Evolutionary conservation across 2,888 invertebrate species (phyloP), one percentile per base, ranked within the genome.

Genomic region (Stegophylla sp.): DNA sequence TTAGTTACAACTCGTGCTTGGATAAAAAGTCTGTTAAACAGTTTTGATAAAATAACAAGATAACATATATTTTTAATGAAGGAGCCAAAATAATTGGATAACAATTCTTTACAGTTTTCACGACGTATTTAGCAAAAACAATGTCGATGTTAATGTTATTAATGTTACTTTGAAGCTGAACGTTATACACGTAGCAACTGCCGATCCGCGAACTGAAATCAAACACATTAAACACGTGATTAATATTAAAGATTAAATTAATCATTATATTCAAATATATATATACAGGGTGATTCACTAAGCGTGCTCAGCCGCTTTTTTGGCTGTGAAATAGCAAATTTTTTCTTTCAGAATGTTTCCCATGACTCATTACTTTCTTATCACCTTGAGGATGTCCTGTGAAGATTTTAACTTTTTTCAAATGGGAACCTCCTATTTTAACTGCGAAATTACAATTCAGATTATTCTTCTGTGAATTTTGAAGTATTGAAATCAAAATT

Each of bases 171-270:
- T 64, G n/a, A 53, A 13, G 41, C 17, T 66, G 53, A 76, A 64
- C 13, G 75, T 76, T 66, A 66, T 13, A 13, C 64, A 53, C 75
- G 53, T 66, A 0, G 75, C 26, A 43, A 41, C 75, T 26, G 75
- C 75, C 13, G 66, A 76, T 76, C 75, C 75, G n/a, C 75, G 75
- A 17, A 76, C 75, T 76, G 64, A 41, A 76, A 76, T 43, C 64
- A 76, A 76, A 76, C 13, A 51, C 3, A 23, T 1, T 41, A 34
- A 51, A 53, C 41, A 26, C 13, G 17, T 23, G 4, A 51, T 67
- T 45, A 73, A 59, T n/a, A n/a, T 53, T 15, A n/a, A 23, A 63
- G n/a, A 34, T 61, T 51, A 17, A 59, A 59, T n/a, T n/a, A 56
- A 56, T 23, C 10, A 56, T 56, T 56, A 56, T 10, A 12, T 12